These are phyloP conservation scores for Rhagoletis zephyria DNA, from an alignment of 1,140 invertebrate species.

Conservation along the genomic window DNA sequence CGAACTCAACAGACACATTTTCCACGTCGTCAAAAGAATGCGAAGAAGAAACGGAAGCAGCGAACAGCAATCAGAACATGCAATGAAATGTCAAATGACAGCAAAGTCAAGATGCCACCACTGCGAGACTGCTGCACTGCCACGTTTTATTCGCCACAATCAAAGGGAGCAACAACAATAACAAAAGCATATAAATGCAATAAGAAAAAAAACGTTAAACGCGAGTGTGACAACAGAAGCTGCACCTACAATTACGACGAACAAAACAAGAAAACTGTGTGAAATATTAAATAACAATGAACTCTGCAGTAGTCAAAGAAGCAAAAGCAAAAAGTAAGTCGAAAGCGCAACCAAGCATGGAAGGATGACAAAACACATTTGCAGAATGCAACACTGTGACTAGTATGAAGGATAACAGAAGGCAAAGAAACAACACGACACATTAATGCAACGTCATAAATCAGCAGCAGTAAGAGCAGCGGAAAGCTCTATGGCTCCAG, in stretches of 20 bases:
- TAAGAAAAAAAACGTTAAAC: neutral
- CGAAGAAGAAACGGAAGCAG: neutral
- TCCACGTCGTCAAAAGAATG: neutral
- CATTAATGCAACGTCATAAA: constrained; percentile 31
- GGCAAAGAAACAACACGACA: neutral
- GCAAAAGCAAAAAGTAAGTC: neutral
- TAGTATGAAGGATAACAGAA: neutral
- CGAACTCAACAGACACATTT: neutral
- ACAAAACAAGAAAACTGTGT: neutral
- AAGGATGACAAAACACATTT: constrained; percentile 31
- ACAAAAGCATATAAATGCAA: neutral
- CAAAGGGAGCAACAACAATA: constrained; percentile 9
- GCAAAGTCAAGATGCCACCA: constrained; percentile 33
- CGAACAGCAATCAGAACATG: no score
- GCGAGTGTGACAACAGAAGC: no score
- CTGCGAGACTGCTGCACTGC: neutral
- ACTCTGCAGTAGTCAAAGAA: neutral
- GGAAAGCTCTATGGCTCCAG: neutral
- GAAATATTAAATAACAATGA: constrained; percentile 45
- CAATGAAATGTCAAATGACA: constrained; percentile 19
- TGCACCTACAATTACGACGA: neutral
- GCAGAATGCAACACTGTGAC: neutral
- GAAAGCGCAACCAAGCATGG: neutral
- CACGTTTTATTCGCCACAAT: constrained; percentile 37
- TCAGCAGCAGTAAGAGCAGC: neutral